phyloP scores from a whole-genome alignment of 1,140 invertebrate species.

The Trachelipus rathkii region DNA sequence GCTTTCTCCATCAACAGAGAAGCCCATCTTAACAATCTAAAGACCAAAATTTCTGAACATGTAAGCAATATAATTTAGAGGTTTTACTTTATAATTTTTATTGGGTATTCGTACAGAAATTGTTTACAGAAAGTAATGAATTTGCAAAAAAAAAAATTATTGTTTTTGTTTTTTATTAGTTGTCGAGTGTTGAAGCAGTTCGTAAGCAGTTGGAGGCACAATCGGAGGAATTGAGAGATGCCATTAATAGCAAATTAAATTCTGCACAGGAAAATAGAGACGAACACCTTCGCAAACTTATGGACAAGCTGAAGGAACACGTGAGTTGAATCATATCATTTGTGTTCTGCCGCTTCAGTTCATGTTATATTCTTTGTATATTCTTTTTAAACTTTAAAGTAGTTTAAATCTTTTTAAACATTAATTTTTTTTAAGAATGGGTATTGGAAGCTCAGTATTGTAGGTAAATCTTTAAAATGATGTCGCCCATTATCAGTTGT shows the following conservation, averaged over 20 bases:
- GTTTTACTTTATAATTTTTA: too few species aligned
- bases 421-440: too few species aligned
- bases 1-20: slow-evolving; percentile 80
- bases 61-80: slow-evolving; percentile 61
- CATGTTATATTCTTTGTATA: too few species aligned
- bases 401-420: too few species aligned
- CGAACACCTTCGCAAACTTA: slow-evolving; percentile 79
- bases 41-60: slow-evolving; percentile 80
- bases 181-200: slow-evolving; percentile 67
- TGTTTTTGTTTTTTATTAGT: too few species aligned
- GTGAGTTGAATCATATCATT: slow-evolving; percentile 57
- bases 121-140: too few species aligned
- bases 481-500: too few species aligned
- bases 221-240: slow-evolving; percentile 77
- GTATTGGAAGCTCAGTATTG: too few species aligned
- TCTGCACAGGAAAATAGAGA: slow-evolving; percentile 79
- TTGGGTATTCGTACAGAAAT: background rate
- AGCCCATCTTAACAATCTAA: slow-evolving; percentile 79
- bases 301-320: slow-evolving; percentile 81
- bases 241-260: slow-evolving; percentile 84
- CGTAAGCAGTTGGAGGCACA: slow-evolving; percentile 73
- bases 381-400: too few species aligned
- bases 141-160: too few species aligned
- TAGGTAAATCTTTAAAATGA: too few species aligned
- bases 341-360: too few species aligned